Conservation (phyloP, 2,797 vertebrate species). For the Micrastur ruficollis region DNA sequence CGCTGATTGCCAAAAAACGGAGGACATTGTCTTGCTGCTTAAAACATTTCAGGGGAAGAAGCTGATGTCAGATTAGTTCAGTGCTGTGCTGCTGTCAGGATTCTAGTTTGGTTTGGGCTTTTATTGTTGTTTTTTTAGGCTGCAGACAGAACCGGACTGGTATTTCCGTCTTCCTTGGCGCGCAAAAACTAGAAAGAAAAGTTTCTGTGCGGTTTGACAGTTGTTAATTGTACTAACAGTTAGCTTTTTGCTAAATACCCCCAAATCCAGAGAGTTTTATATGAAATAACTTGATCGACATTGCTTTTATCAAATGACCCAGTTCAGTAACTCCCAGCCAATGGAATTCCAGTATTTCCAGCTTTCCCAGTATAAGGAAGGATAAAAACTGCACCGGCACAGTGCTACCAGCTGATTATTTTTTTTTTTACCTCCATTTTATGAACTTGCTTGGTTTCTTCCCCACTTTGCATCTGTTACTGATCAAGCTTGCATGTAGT, state of each 20-base stretch:
- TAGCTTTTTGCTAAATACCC: neutral
- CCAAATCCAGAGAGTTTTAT: neutral
- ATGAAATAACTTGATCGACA: neutral
- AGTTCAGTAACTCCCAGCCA: slow-evolving; percentile 6
- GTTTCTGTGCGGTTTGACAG: neutral
- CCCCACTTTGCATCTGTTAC: slow-evolving; percentile 35
- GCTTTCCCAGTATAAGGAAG: neutral
- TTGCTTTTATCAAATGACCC: slow-evolving; percentile 6
- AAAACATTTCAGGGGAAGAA: slow-evolving; percentile 67
- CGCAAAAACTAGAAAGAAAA: neutral
- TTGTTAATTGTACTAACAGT: neutral
- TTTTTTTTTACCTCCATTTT: neutral
- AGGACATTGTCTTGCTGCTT: slow-evolving; percentile 70
- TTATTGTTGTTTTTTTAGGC: neutral
- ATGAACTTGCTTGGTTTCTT: slow-evolving; percentile 26
- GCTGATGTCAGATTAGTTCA: slow-evolving; percentile 67
- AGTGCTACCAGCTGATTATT: neutral
- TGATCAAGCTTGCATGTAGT: slow-evolving; percentile 15
- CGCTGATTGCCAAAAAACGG: slow-evolving; percentile 73
- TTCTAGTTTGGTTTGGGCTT: neutral
- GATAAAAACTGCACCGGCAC: neutral
- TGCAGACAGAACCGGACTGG: neutral
- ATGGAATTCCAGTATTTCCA: neutral
- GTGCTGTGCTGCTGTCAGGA: neutral
- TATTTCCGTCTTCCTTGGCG: neutral